Evolutionary conservation across 1,140 invertebrate genomes (phyloP).

Genomic region (Zaprionus davidi): DNA sequence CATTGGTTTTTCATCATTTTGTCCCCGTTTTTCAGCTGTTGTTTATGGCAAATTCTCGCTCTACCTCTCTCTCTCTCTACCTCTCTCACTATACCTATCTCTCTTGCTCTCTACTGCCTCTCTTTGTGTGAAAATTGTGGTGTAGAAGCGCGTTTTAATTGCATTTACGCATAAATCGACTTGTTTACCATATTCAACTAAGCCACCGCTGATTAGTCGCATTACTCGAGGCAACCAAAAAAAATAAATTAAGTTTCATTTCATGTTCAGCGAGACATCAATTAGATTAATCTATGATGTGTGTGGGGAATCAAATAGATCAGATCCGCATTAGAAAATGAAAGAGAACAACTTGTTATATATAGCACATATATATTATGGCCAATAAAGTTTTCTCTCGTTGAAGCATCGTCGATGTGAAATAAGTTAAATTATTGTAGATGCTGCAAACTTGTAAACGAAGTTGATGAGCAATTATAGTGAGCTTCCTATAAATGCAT

Average conservation of each 20-base stretch:
- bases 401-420: neutral
- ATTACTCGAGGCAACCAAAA: neutral
- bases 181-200: slow-evolving; percentile 23
- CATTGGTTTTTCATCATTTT: slow-evolving; percentile 36
- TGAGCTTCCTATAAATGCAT: neutral
- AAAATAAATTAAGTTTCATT: slow-evolving; percentile 1
- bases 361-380: too few relatives aligned
- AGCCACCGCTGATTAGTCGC: neutral
- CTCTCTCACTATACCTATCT: neutral
- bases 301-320: neutral
- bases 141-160: slow-evolving; percentile 33
- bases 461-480: neutral
- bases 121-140: slow-evolving; percentile 43
- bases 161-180: slow-evolving; percentile 22
- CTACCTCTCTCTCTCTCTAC: slow-evolving; percentile 15
- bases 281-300: neutral
- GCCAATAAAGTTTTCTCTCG: neutral
- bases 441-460: neutral
- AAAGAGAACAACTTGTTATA: neutral
- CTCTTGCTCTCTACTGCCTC: slow-evolving; percentile 15
- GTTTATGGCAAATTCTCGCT: slow-evolving; percentile 36
- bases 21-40: slow-evolving; percentile 40
- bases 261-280: neutral
- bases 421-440: neutral
- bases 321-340: neutral